Evolutionary conservation across 1,140 invertebrate genomes (phyloP), one percentile per base, ranked within the genome.

Genomic region (Caligus rogercresseyi): DNA sequence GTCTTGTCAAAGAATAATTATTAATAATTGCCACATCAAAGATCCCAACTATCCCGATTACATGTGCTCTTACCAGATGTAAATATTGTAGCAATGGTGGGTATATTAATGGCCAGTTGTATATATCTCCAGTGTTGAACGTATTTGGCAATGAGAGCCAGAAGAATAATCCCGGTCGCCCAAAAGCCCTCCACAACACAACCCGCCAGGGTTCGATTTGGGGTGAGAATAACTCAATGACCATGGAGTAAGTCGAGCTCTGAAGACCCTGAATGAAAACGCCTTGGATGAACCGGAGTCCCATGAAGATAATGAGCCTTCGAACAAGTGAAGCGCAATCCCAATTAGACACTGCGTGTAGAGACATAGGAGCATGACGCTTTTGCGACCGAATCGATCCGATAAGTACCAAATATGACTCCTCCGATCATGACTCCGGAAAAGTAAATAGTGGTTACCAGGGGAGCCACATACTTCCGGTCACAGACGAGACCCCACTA

Each of bases 401-500:
- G 74, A 71, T 18, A 80, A 61, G 25, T 74, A 66, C 21, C 79
- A 66, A 77, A 74, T 3, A 80, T 51, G 25, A 77, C 69, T 1
- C 77, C 77, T 13, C 79, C 79, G 31, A 80, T 65, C 67, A 79
- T 72, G 0, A 78, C 72, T 0, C 78, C 78, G 19, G 68, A 62
- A 54, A 75, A 76, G 66, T 79, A 79, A 20, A 77, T 69, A 3
- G 74, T 75, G 0, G 73, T 72, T 0, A 75, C 72, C 20, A 78
- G 69, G 19, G 68, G 70, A 7, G 70, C 68, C 7, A 79, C 65
- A 64, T 75, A 75, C 26, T 68, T 67, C 54, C 72, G 68, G n/a
- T 76, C 73, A 66, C 79, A 80, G 14, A 80, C 74, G 52, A 80
- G 69, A 24, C 73, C 67, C 76, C 77, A 80, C 74, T 77, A 68